phyloP scores from a whole-genome alignment of 2,113 vertebrate species.

The Hippopotamus amphibius region DNA sequence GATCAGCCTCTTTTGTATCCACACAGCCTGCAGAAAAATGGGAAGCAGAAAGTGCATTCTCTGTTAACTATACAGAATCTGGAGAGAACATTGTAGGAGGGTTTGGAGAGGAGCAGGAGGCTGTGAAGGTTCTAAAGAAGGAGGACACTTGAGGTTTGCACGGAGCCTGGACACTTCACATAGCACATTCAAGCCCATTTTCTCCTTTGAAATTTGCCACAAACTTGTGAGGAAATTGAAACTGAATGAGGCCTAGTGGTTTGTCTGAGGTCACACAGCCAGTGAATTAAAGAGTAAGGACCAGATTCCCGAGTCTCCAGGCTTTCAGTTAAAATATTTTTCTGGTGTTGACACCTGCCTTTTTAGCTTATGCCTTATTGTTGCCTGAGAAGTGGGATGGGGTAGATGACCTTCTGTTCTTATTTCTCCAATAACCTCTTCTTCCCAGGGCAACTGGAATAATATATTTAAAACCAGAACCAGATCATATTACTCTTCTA shows the following conservation, averaged over 20 bases:
- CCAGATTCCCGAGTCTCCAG: neutral
- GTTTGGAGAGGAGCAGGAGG: neutral
- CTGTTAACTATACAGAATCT: neutral
- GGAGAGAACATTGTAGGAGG: neutral
- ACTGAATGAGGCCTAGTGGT: neutral
- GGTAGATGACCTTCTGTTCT: neutral
- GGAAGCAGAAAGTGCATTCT: neutral
- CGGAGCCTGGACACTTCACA: neutral
- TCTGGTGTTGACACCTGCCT: neutral
- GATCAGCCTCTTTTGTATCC: conserved; percentile 82
- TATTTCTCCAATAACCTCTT: neutral
- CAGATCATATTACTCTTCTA: neutral
- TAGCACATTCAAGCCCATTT: neutral
- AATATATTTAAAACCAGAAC: conserved; percentile 13
- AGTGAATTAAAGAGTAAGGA: neutral
- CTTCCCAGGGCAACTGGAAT: neutral
- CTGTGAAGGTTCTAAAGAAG: neutral
- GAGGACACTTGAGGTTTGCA: neutral
- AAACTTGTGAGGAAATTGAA: neutral
- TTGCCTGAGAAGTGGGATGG: neutral
- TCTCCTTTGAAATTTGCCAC: neutral
- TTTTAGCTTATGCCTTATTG: neutral
- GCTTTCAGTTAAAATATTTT: neutral
- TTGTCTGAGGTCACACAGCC: neutral
- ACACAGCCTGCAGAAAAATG: conserved; percentile 78